Percentiles rank a stretch among this genome's conserved stretches.
phyloP scores from a whole-genome alignment of 1,140 invertebrate species.

The Triops longicaudatus region DNA sequence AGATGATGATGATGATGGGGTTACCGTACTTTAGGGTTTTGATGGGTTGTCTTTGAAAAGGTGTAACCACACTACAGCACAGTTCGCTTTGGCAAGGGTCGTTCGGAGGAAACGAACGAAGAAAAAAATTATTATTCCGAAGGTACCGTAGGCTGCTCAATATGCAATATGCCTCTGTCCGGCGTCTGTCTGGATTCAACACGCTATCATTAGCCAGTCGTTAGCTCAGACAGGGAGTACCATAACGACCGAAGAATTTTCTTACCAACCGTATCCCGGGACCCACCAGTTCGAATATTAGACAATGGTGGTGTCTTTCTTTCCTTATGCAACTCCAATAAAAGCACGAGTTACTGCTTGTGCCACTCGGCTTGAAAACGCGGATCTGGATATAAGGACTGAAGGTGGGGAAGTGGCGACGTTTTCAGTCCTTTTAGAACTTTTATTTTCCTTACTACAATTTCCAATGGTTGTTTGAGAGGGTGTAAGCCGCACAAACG shows the following conservation, averaged over 20 bases:
- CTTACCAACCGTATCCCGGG: background rate
- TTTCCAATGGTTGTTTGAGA: too few relatives aligned
- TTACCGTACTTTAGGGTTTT: background rate
- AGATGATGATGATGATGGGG: slow-evolving; percentile 1
- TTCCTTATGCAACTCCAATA: background rate
- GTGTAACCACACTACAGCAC: background rate
- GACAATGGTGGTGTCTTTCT: slow-evolving; percentile 12
- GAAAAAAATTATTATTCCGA: background rate
- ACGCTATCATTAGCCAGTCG: slow-evolving; percentile 14
- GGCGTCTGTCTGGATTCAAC: slow-evolving; percentile 10
- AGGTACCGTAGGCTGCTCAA: slow-evolving; percentile 5
- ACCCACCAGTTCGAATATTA: background rate
- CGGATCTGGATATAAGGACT: too few relatives aligned
- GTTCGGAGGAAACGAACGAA: background rate
- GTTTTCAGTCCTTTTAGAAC: too few relatives aligned
- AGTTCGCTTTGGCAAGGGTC: background rate
- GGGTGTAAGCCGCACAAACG: too few relatives aligned
- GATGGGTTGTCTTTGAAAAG: slow-evolving; percentile 15
- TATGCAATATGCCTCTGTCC: slow-evolving; percentile 14
- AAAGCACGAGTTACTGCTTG: background rate
- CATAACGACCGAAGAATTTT: background rate
- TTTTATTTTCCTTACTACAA: too few relatives aligned
- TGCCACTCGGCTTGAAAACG: background rate
- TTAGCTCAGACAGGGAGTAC: slow-evolving; percentile 5
- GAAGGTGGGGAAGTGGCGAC: too few relatives aligned